A percentile compares a stretch with the other conserved stretches of the same genome.
phyloP scores from a whole-genome alignment of 2,888 invertebrate species.

The Perithous albicinctus region DNA sequence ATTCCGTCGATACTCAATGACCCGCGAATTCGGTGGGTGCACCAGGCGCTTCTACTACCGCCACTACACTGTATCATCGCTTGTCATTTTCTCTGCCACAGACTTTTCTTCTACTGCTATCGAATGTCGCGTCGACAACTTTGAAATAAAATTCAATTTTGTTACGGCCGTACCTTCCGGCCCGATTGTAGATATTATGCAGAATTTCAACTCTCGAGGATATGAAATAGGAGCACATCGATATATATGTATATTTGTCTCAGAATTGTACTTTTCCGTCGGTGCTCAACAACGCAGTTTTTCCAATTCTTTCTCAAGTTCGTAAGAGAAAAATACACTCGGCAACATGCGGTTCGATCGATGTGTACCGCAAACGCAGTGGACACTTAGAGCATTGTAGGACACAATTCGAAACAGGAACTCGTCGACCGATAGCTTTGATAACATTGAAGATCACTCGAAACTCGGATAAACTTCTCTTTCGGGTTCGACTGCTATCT shows the following conservation, averaged over 20 bases:
- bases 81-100: constrained; percentile 4
- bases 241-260: constrained; percentile 2
- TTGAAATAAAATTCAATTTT: constrained; percentile 70
- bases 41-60: background rate
- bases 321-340: constrained; percentile 50
- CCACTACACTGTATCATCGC: constrained; percentile 8
- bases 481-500: constrained; percentile 41
- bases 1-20: constrained; percentile 59
- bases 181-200: background rate
- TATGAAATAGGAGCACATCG: background rate
- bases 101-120: background rate
- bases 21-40: constrained; percentile 57
- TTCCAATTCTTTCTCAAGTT: constrained; percentile 40
- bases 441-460: constrained; percentile 50
- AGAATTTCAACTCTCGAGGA: constrained; percentile 31
- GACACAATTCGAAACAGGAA: constrained; percentile 27
- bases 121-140: constrained; percentile 40
- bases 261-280: constrained; percentile 13
- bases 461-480: constrained; percentile 44
- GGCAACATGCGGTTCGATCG: background rate
- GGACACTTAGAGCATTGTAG: constrained; percentile 8
- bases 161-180: background rate
- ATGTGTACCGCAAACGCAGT: too few relatives aligned
- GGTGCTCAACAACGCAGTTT: constrained; percentile 19
- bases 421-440: constrained; percentile 46